A percentile compares a stretch with the other conserved stretches of the same genome.
Conservation (phyloP, 2,113 vertebrate genomes). For the Mesocricetus auratus region DNA sequence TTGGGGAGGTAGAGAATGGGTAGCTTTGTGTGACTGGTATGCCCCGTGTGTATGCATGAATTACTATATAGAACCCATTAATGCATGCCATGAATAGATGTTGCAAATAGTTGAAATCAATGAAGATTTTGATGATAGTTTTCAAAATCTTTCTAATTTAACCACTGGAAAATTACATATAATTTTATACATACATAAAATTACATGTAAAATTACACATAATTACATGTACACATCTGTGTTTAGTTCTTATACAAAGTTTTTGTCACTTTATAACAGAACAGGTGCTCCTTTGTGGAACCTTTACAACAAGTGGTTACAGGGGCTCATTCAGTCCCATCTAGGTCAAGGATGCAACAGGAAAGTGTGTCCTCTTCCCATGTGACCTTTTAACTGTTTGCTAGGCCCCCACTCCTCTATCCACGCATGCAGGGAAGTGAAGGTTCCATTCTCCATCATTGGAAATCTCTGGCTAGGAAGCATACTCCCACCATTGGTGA, state of each 20-base stretch:
- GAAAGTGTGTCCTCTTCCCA: neutral
- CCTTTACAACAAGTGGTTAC: neutral
- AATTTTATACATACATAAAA: neutral
- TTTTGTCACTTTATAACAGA: constrained; percentile 55
- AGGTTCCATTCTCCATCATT: neutral
- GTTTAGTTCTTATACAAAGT: constrained; percentile 15
- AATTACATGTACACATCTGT: neutral
- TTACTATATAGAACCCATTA: neutral
- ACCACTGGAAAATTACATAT: constrained; percentile 6
- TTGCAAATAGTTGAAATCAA: neutral
- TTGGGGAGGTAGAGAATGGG: neutral
- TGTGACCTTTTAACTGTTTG: neutral
- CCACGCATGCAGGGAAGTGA: neutral
- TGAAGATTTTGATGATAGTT: neutral
- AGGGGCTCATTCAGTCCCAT: neutral
- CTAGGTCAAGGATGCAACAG: neutral
- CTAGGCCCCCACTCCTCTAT: neutral
- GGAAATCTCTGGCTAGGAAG: neutral
- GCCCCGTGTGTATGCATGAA: no score
- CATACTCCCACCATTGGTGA: neutral
- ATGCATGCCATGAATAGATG: neutral
- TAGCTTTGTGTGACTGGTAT: neutral
- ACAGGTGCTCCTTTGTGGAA: constrained; percentile 46
- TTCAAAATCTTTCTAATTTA: neutral
- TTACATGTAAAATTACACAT: neutral